These are phyloP conservation scores for Thaleichthys pacificus DNA, from an alignment of 2,797 vertebrate genomes.

Conservation along the genomic window DNA sequence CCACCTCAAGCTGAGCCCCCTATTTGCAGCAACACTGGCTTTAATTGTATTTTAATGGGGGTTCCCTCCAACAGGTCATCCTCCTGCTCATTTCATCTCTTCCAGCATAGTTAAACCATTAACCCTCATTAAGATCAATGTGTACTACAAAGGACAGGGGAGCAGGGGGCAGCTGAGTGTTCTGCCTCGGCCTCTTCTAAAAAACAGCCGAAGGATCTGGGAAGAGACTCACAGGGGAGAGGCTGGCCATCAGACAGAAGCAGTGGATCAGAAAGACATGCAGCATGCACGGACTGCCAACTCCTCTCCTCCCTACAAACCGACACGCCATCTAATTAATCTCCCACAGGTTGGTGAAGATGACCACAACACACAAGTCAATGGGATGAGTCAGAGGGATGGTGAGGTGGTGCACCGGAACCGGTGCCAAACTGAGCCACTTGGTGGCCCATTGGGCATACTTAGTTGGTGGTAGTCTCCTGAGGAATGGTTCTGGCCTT, in stretches of 20 bases:
- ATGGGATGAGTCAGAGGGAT: no score
- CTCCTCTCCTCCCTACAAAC: neutral
- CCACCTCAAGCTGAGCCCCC: constrained; percentile 16
- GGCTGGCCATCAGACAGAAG: constrained; percentile 4
- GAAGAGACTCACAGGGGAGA: neutral
- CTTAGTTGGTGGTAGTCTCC: no score
- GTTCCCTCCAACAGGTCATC: constrained; percentile 39
- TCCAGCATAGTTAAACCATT: constrained; percentile 39
- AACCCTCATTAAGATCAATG: constrained; percentile 46
- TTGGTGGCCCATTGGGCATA: no score
- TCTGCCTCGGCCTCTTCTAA: constrained; percentile 17
- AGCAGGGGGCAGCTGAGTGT: constrained; percentile 21
- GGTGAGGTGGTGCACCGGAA: no score
- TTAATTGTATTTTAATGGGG: constrained; percentile 50
- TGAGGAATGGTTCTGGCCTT: no score
- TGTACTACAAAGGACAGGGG: constrained; percentile 4
- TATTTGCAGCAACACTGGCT: constrained; percentile 25
- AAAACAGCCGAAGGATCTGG: constrained; percentile 24
- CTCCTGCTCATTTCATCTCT: constrained; percentile 27
- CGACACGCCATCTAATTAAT: neutral
- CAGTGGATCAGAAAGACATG: constrained; percentile 13
- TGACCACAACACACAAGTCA: no score
- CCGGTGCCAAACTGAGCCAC: no score
- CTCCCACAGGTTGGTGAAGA: no score
- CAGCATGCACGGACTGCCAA: neutral